phyloP scores from a whole-genome alignment of 2,888 invertebrate genomes.

The Macroteleia sp. region DNA sequence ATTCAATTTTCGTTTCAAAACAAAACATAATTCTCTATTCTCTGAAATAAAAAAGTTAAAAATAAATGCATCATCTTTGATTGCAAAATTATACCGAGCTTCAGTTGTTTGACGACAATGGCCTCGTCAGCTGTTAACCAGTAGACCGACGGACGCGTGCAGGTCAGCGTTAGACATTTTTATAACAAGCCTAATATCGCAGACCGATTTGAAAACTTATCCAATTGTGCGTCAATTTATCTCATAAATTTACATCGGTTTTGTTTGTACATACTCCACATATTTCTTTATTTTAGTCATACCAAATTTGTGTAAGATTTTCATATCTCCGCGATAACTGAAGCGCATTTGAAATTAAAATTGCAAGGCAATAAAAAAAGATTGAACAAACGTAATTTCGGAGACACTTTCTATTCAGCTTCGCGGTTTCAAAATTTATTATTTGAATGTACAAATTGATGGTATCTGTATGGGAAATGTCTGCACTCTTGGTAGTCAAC shows the following conservation, averaged over 20 bases:
- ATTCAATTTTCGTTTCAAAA: too few relatives aligned
- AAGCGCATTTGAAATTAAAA: too few relatives aligned
- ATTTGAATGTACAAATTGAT: constrained; percentile 19
- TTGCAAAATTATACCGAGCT: too few relatives aligned
- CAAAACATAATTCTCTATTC: too few relatives aligned
- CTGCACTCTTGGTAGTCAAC: background rate
- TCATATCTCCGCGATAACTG: too few relatives aligned
- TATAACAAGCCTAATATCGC: constrained; percentile 60
- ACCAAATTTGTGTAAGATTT: constrained; percentile 17
- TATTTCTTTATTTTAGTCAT: constrained; percentile 25
- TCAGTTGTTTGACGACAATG: constrained; percentile 71
- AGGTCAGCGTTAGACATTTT: constrained; percentile 34
- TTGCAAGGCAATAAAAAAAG: too few relatives aligned
- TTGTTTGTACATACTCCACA: background rate
- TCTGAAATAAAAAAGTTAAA: too few relatives aligned
- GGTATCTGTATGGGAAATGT: constrained; percentile 21
- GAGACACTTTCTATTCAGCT: constrained; percentile 11
- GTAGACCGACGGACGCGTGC: constrained; percentile 50
- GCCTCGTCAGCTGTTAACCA: constrained; percentile 71
- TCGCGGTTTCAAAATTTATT: constrained; percentile 2
- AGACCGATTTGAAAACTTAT: too few relatives aligned
- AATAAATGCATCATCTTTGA: too few relatives aligned
- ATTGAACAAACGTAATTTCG: constrained; percentile 7
- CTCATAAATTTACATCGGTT: constrained; percentile 6
- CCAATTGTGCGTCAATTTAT: constrained; percentile 19